phyloP scores from a whole-genome alignment of 2,888 invertebrate genomes.

The Cheilosia vulpina region DNA sequence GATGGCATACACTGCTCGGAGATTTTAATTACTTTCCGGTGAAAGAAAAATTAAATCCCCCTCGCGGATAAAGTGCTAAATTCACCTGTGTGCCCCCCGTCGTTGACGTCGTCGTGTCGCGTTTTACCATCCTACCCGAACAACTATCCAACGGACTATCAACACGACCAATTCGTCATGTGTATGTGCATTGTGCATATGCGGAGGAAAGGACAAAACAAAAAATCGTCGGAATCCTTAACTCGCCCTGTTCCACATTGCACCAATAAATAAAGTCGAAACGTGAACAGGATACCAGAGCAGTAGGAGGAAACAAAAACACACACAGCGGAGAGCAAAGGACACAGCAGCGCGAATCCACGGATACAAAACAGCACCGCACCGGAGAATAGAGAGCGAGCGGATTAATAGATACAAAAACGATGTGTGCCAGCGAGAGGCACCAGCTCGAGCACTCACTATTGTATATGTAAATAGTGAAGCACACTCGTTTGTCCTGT shows the following conservation, averaged over 20 bases:
- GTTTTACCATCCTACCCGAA: neutral
- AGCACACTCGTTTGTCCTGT: conserved; percentile 69
- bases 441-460: neutral
- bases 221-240: conserved; percentile 50
- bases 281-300: conserved; percentile 50
- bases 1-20: conserved; percentile 69
- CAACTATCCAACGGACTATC: conserved; percentile 21
- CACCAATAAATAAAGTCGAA: conserved; percentile 70
- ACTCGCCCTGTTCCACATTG: conserved; percentile 70
- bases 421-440: conserved; percentile 39
- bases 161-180: conserved; percentile 68
- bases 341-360: conserved; percentile 5
- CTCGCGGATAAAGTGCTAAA: conserved; percentile 53
- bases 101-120: conserved; percentile 41
- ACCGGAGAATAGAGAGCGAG: conserved; percentile 15
- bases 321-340: conserved; percentile 14
- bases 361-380: neutral
- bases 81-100: conserved; percentile 31
- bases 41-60: conserved; percentile 63
- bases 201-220: conserved; percentile 23
- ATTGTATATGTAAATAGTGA: conserved; percentile 66
- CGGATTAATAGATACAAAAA: conserved; percentile 49
- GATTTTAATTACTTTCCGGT: conserved; percentile 74
- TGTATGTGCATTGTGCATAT: conserved; percentile 52
- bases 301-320: conserved; percentile 23